Evolutionary conservation across 2,797 vertebrate genomes (phyloP).

Genomic region (Yasuhikotakia modesta): DNA sequence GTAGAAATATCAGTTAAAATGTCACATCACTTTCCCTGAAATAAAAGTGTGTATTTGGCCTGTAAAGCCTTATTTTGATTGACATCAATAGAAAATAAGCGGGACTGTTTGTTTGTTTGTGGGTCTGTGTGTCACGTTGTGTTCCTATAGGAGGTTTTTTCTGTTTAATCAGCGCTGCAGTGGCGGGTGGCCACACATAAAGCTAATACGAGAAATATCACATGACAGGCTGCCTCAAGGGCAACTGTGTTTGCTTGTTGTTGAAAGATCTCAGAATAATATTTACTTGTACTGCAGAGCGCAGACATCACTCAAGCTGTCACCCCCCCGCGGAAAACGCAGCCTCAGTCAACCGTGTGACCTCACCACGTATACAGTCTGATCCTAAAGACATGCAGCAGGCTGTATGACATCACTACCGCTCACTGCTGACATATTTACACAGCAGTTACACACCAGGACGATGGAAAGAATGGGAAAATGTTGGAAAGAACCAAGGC

Average conservation of each 20-base stretch:
- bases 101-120: neutral
- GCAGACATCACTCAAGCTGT: conserved; percentile 45
- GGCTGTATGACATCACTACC: neutral
- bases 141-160: conserved; percentile 29
- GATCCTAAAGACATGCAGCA: neutral
- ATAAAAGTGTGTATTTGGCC: neutral
- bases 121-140: conserved; percentile 4
- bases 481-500: no score
- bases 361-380: neutral
- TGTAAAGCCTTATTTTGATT: conserved; percentile 12
- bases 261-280: conserved; percentile 66
- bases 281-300: conserved; percentile 69
- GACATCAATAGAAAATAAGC: neutral
- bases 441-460: no score
- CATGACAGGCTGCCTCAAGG: conserved; percentile 61
- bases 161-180: conserved; percentile 50
- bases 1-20: no score
- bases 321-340: neutral
- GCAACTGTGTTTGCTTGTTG: conserved; percentile 61
- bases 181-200: conserved; percentile 51
- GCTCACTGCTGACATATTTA: neutral
- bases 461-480: no score
- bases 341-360: neutral
- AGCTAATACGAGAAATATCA: conserved; percentile 62
- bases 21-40: neutral